phyloP scores from a whole-genome alignment of 1,140 invertebrate genomes.

The Ceratitis capitata region DNA sequence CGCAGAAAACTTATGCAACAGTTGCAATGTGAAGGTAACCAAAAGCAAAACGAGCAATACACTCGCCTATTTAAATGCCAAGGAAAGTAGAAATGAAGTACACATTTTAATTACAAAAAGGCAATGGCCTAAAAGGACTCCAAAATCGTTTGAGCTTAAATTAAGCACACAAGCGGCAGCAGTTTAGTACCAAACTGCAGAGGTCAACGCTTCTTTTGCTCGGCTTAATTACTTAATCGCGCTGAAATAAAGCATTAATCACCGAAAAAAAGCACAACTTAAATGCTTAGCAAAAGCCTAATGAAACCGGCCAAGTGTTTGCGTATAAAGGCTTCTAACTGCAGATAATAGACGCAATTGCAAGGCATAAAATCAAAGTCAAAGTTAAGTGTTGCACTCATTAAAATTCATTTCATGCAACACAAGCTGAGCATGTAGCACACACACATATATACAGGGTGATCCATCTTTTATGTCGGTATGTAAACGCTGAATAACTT shows the following conservation, averaged over 20 bases:
- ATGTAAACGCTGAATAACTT: too few relatives aligned
- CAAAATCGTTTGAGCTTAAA: not conserved
- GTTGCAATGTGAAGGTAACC: not conserved
- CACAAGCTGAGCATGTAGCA: not conserved
- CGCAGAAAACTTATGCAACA: constrained; percentile 19
- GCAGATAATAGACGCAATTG: not conserved
- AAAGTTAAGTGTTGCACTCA: not conserved
- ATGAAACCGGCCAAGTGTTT: not conserved
- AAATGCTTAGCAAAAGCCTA: not conserved
- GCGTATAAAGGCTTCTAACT: not conserved
- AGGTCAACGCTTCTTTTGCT: not conserved
- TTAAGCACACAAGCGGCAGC: not conserved
- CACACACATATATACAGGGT: not conserved
- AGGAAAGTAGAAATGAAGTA: not conserved
- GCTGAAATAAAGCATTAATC: not conserved
- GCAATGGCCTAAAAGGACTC: not conserved
- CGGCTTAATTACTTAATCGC: not conserved
- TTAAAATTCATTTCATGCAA: not conserved
- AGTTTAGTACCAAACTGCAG: not conserved
- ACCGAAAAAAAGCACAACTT: not conserved
- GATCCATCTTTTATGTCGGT: too few relatives aligned
- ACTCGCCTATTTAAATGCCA: not conserved
- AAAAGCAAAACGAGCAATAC: not conserved
- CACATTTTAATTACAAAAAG: not conserved
- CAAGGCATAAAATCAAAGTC: not conserved